A percentile compares a stretch with the other conserved stretches of the same genome.
phyloP scores from a whole-genome alignment of 2,797 vertebrate species.

The Glossophaga mutica region DNA sequence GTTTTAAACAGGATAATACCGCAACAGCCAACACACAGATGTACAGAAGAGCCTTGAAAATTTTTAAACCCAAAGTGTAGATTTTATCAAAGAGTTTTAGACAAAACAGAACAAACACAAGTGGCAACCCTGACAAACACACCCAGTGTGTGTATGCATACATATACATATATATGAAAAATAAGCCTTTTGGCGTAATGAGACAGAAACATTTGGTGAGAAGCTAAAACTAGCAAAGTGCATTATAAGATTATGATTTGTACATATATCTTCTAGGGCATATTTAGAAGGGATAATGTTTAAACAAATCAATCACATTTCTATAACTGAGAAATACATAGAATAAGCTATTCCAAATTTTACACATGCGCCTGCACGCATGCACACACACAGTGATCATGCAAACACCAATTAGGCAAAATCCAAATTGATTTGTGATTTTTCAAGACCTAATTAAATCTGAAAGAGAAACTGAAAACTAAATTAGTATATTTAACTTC shows the following conservation, averaged over 20 bases:
- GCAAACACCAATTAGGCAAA: slow-evolving; percentile 23
- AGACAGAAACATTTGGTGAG: not conserved
- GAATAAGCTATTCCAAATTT: not conserved
- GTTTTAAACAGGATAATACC: not conserved
- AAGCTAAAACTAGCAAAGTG: slow-evolving; percentile 26
- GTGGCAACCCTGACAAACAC: not conserved
- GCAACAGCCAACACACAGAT: not conserved
- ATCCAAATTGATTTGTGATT: not conserved
- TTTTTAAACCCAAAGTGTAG: not conserved
- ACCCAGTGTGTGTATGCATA: not conserved
- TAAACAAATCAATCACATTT: slow-evolving; percentile 1
- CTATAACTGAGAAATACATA: not conserved
- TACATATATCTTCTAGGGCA: not conserved
- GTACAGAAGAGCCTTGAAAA: not conserved
- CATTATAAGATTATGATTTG: not conserved
- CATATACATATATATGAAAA: not conserved
- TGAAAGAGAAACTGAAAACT: not conserved
- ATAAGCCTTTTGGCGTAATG: slow-evolving; percentile 10
- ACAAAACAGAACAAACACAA: not conserved
- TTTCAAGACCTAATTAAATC: slow-evolving; percentile 16
- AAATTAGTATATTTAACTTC: not conserved
- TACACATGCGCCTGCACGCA: not conserved
- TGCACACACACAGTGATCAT: not conserved
- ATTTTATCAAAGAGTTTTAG: not conserved
- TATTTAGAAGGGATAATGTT: slow-evolving; percentile 17